These are phyloP conservation scores for Leucosticte australis DNA, from an alignment of 2,113 vertebrate species.

Conservation along the genomic window DNA sequence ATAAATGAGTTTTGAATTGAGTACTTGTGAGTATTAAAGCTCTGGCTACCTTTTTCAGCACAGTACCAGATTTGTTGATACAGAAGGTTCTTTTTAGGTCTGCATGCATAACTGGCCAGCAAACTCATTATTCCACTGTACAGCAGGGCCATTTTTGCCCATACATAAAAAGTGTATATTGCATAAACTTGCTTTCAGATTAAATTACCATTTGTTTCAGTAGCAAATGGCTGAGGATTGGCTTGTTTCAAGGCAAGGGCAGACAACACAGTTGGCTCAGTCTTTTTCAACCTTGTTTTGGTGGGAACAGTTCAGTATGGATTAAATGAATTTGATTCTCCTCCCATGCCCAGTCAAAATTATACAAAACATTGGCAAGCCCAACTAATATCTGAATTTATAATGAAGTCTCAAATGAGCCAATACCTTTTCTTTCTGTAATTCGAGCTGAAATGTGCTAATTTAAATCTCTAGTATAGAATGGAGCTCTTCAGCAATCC, in stretches of 20 bases:
- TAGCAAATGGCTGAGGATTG: background rate
- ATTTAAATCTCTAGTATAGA: background rate
- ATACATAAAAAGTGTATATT: background rate
- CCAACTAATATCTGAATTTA: background rate
- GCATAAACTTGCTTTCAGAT: background rate
- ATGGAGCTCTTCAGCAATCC: rapidly evolving
- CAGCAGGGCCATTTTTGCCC: background rate
- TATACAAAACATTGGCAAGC: background rate
- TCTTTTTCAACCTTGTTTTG: background rate
- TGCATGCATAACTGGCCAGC: background rate
- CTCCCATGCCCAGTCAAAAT: background rate
- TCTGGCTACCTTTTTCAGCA: background rate
- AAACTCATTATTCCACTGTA: background rate
- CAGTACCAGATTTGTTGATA: background rate
- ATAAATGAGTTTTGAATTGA: background rate
- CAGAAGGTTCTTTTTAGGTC: background rate
- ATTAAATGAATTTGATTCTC: background rate
- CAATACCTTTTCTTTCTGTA: background rate
- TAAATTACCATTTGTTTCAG: background rate
- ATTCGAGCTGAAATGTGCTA: background rate
- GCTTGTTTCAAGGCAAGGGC: background rate
- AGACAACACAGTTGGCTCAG: background rate
- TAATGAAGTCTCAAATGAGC: background rate
- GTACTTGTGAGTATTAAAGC: background rate
- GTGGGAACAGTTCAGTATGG: background rate